Conservation (phyloP, 2,888 invertebrate genomes). For the Eilema caniola region DNA sequence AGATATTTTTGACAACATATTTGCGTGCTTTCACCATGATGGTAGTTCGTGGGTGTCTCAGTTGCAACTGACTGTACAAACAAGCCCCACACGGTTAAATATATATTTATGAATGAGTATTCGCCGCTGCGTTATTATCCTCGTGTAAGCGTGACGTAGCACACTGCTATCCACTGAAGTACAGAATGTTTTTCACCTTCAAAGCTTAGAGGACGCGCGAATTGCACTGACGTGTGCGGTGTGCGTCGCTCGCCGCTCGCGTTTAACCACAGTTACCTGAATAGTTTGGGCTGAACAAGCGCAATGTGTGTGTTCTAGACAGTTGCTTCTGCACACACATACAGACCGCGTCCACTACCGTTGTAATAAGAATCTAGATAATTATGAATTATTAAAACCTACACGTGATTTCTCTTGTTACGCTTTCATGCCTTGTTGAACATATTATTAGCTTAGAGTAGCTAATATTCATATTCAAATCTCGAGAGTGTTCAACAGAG, state of each 20-base stretch:
- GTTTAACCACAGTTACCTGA: too few species aligned
- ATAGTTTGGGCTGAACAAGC: not conserved
- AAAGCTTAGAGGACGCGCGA: not conserved
- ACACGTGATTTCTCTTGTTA: not conserved
- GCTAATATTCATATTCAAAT: too few species aligned
- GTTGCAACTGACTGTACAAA: constrained; percentile 25
- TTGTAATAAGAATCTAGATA: not conserved
- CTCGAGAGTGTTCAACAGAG: too few species aligned
- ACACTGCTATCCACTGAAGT: not conserved
- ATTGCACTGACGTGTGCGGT: not conserved
- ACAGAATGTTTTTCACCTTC: not conserved
- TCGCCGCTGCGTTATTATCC: not conserved
- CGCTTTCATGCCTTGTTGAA: not conserved
- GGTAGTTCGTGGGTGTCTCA: constrained; percentile 6
- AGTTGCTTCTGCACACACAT: not conserved
- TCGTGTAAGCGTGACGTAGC: not conserved
- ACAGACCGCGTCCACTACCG: not conserved
- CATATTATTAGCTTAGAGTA: too few species aligned
- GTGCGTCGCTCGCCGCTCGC: not conserved
- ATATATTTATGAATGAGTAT: not conserved
- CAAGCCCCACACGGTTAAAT: constrained; percentile 1
- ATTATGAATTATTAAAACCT: too few species aligned
- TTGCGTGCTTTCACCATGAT: constrained; percentile 83
- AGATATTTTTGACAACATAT: constrained; percentile 77
- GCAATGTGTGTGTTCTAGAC: not conserved